phyloP scores from a whole-genome alignment of 2,113 vertebrate genomes.

The Corvus cornix region DNA sequence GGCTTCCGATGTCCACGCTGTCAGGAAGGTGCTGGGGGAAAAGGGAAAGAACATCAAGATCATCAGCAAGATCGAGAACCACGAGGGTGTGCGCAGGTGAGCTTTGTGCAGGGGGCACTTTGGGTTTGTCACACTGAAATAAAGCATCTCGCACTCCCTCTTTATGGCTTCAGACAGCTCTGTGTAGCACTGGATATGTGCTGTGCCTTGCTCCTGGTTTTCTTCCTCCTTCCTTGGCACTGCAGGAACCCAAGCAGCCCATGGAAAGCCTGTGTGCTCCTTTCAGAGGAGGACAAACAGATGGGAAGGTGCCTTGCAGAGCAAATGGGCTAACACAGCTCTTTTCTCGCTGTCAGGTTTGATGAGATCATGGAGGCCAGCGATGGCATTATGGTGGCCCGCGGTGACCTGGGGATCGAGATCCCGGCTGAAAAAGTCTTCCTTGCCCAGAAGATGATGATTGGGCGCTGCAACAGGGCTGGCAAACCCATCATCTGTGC shows the following conservation, averaged over 20 bases:
- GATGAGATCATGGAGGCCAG: conserved; percentile 98
- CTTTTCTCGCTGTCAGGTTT: conserved; percentile 75
- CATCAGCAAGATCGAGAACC: conserved; percentile 99
- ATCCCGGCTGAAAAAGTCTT: conserved; percentile 98
- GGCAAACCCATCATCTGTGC: conserved; percentile 96
- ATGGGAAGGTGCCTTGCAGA: neutral
- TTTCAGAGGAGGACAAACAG: neutral
- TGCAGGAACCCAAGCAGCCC: neutral
- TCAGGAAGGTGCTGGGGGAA: conserved; percentile 90
- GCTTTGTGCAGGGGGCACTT: neutral
- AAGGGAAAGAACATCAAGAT: conserved; percentile 97
- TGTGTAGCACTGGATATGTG: neutral
- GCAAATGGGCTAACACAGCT: neutral
- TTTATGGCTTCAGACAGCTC: neutral
- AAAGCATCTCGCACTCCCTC: accelerated
- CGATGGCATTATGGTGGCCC: conserved; percentile 98
- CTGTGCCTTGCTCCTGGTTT: neutral
- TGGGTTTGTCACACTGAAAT: neutral
- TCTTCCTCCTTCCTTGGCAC: neutral
- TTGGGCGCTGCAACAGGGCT: conserved; percentile 90
- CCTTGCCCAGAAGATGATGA: conserved; percentile 99
- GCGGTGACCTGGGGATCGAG: conserved; percentile 95
- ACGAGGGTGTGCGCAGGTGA: conserved; percentile 93
- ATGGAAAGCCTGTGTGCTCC: accelerated
- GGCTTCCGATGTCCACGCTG: conserved; percentile 89